Base-by-base conservation (phyloP, 2,113 vertebrate genomes). In the Empidonax traillii region DNA sequence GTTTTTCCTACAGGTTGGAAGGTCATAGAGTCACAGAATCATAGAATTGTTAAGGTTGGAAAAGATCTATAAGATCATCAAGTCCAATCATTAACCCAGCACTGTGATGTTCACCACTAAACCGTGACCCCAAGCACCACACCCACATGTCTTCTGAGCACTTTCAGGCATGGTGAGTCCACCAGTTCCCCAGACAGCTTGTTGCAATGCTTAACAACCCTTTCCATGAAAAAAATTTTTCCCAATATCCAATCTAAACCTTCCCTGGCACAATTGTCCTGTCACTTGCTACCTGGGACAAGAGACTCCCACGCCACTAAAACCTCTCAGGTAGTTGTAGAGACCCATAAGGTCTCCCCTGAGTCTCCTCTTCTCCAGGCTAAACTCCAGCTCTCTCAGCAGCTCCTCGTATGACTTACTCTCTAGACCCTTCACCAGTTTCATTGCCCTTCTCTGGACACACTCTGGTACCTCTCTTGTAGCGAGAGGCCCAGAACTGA, bases 41-140 rank as follows among this genome's bases (percentile, higher is more conserved):
- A 31, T 15, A 30, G 46, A 61, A 31, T 52, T 1, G 3, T 35
- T 31, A 67, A 51, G 9, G 37, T 17, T 67, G 12, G 52, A 51
- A 67, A 67, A 75, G 20, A 35, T 51, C 20, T 49, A 5, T 4
- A 4, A 67, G 25, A 27, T 44, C 44, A 76, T 18, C 5, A 22
- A 68, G 13, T 18, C 27, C 25, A 68, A 27, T 21, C 62, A 43
- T 43, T 35, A 28, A 35, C 44, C 25, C 30, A 43, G 21, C 6
- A 18, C 25, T 76, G 30, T 12, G 25, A 9, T 5, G 9, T 43
- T 35, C 21, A 19, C 37, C 21, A 59, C 25, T 51, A 51, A 44
- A 51, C 17, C 11, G 21, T 4, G 16, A 59, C 44, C 14, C 35
- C 62, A 43, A 59, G 53, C 0, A 0, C 31, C 52, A 51, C 12